Evolutionary conservation across 2,797 vertebrate genomes (phyloP), one percentile per base, ranked within the genome.

Genomic region (Holocentrus rufus): DNA sequence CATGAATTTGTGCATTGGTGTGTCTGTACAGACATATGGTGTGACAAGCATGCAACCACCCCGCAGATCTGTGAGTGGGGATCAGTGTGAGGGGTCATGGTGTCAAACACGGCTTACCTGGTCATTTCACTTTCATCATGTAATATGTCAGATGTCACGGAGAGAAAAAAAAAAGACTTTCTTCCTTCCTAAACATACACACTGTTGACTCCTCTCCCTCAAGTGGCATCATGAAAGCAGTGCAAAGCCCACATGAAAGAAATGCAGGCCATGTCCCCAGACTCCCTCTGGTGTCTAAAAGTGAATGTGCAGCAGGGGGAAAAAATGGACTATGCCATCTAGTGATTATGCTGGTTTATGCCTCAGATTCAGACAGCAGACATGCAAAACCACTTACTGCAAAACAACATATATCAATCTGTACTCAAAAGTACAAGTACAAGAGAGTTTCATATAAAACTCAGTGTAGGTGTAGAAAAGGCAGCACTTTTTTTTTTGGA

Each of bases 201-300:
- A 27, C 22, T 25, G 30, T 20, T 47, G 46, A 30, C 30, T 86
- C 64, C 66, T 66, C 36, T 58, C 42, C 78, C 47, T 72, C 44
- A 75, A 76, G 66, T 0, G 10, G 15, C 6, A 20, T 61, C 30
- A 36, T 22, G 2, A 66, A 31, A 39, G 55, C 22, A 63, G 31
- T 11, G 20, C 2, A 18, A 53, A 22, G 11, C 5, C 15, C 10
- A 59, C 14, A 20, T 14, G 6, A 18, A 22, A 67, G 7, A 80
- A n/a, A 58, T 20, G 27, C 18, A 50, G 57, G 69, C 18, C 18
- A 18, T 31, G 39, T 61, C 4, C 30, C 20, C 27, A 13, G 5
- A 30, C 82, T 83, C 88, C 84, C 79, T 70, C 90, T 88, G 47
- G 70, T 83, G 89, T 56, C 39, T 1, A 65, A 54, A 81, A 47